These are phyloP conservation scores for Tyto alba DNA, from an alignment of 2,113 vertebrate genomes.

Conservation along the genomic window DNA sequence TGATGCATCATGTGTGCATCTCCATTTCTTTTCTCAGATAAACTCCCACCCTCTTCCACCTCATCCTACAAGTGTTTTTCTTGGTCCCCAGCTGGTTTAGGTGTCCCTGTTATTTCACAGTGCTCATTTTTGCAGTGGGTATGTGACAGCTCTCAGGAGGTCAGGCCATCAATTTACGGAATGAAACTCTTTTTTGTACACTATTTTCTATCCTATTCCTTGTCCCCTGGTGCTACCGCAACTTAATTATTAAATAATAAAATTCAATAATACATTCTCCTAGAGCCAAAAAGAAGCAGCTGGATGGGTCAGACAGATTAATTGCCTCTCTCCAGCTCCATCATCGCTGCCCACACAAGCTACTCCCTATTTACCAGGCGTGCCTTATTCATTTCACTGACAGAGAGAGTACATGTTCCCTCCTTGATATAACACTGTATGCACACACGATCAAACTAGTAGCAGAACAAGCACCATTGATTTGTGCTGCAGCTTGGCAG, in stretches of 20 bases:
- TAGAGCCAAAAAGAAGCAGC: background rate
- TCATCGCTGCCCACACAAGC: background rate
- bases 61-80: constrained; percentile 11
- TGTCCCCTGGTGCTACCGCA: background rate
- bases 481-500: background rate
- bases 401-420: background rate
- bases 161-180: background rate
- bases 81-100: constrained; percentile 15
- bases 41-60: constrained; percentile 26
- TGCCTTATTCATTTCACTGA: background rate
- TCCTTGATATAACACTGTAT: background rate
- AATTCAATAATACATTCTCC: background rate
- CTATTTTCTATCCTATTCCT: background rate
- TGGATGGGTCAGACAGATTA: background rate
- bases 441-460: background rate
- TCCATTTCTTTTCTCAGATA: background rate
- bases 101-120: background rate
- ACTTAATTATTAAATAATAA: background rate
- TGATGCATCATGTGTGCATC: background rate
- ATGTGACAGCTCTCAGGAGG: background rate
- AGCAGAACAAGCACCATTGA: background rate
- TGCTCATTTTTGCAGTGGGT: background rate
- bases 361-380: background rate
- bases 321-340: background rate
- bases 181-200: background rate